A percentile compares a stretch with the other conserved stretches of the same genome.
Conservation (phyloP, 2,113 vertebrate species). For the Triplophysa tibetana region DNA sequence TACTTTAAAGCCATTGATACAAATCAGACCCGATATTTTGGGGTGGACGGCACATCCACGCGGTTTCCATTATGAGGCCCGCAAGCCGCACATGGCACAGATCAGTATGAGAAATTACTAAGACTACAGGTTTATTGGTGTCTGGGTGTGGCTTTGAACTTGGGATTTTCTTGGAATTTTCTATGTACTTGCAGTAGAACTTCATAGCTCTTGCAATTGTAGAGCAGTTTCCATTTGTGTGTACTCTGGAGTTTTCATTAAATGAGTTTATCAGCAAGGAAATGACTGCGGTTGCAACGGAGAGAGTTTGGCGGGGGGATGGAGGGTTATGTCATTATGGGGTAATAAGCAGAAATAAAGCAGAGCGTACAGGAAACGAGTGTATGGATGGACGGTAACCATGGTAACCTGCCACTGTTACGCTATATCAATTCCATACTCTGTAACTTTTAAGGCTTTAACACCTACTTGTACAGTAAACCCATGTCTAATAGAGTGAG, state of each 20-base stretch:
- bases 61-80: slow-evolving; percentile 19
- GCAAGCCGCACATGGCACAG: slow-evolving; percentile 30
- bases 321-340: slow-evolving; percentile 36
- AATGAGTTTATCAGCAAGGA: slow-evolving; percentile 36
- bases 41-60: slow-evolving; percentile 1
- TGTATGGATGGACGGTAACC: neutral
- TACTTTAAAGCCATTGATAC: slow-evolving; percentile 18
- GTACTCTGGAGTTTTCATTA: slow-evolving; percentile 37
- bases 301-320: slow-evolving; percentile 4
- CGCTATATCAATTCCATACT: neutral
- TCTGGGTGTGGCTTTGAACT: slow-evolving; percentile 34
- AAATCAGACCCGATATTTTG: slow-evolving; percentile 28
- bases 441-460: slow-evolving; percentile 31
- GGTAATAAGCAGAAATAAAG: slow-evolving; percentile 25
- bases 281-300: slow-evolving; percentile 33
- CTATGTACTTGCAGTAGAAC: slow-evolving; percentile 18
- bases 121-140: slow-evolving; percentile 36
- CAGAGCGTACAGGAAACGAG: slow-evolving; percentile 32
- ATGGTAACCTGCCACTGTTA: slow-evolving; percentile 19
- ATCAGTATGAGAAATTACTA: slow-evolving; percentile 37
- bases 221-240: slow-evolving; percentile 31
- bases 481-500: slow-evolving; percentile 14
- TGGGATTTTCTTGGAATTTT: slow-evolving; percentile 36
- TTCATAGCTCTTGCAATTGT: slow-evolving; percentile 13
- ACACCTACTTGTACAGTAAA: slow-evolving; percentile 18